phyloP scores from a whole-genome alignment of 1,140 invertebrate species.

The Halotydeus destructor region DNA sequence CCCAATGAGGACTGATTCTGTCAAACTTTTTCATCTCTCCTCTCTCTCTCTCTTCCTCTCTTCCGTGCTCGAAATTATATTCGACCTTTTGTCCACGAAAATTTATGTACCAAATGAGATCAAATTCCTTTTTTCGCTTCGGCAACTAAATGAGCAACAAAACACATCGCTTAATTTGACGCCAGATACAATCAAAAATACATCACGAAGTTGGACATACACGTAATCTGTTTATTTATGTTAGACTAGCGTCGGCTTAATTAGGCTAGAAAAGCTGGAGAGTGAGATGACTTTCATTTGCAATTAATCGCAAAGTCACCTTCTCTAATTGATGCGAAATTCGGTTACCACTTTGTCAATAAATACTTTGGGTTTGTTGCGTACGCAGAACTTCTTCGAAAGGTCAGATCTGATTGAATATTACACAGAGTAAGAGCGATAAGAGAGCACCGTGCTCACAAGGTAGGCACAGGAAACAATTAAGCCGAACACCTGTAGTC shows the following conservation, averaged over 20 bases:
- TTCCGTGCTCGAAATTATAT: neutral
- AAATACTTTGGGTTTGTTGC: too few relatives aligned
- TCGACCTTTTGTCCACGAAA: neutral
- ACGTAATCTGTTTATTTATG: neutral
- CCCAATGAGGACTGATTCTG: neutral
- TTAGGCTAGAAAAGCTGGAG: neutral
- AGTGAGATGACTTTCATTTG: neutral
- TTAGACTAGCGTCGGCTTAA: neutral
- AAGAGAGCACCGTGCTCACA: too few relatives aligned
- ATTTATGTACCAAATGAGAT: neutral
- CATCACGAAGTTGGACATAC: neutral
- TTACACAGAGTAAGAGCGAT: too few relatives aligned
- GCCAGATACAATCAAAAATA: neutral
- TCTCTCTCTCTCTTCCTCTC: slow-evolving; percentile 1
- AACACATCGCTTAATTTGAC: neutral
- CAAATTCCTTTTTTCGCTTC: neutral
- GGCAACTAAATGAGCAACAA: neutral
- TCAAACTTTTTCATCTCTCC: neutral
- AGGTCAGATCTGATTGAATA: too few relatives aligned
- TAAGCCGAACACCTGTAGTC: too few relatives aligned
- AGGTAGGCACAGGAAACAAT: too few relatives aligned
- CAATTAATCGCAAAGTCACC: neutral
- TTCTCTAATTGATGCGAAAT: neutral
- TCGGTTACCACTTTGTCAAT: too few relatives aligned
- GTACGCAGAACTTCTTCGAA: too few relatives aligned